Evolutionary conservation across 2,888 invertebrate species (phyloP).

Genomic region (Nasonovia ribisnigri): DNA sequence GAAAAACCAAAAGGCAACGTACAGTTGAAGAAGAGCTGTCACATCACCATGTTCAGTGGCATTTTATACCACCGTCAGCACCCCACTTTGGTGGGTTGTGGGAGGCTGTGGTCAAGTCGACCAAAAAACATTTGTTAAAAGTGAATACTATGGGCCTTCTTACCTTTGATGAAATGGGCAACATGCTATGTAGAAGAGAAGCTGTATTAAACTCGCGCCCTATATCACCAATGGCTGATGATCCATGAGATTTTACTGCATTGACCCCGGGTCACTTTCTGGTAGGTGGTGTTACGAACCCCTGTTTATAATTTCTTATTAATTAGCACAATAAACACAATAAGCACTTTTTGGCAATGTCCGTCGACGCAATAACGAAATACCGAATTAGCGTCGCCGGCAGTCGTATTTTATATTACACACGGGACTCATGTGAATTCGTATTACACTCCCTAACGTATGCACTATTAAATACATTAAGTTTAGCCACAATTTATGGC

Average conservation of each 20-base stretch:
- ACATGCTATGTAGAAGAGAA: neutral
- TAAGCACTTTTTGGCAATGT: no score
- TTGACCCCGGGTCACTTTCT: neutral
- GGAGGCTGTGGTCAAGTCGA: slow-evolving; percentile 69
- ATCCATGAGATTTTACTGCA: neutral
- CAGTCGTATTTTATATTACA: no score
- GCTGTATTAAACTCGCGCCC: neutral
- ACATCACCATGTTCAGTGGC: slow-evolving; percentile 66
- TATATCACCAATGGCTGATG: neutral
- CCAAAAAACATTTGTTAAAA: slow-evolving; percentile 68
- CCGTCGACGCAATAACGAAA: no score
- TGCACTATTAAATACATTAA: no score
- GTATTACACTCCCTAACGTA: no score
- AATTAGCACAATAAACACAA: no score
- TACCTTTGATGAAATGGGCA: neutral
- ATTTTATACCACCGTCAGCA: slow-evolving; percentile 68
- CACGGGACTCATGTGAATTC: no score
- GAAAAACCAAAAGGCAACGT: neutral
- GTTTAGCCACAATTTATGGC: no score
- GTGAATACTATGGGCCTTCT: slow-evolving; percentile 65
- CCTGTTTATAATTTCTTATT: no score
- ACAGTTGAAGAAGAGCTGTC: neutral
- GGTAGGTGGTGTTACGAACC: no score
- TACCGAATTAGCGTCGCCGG: no score
- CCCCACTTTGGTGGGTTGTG: slow-evolving; percentile 69